Percentiles rank a stretch among this genome's conserved stretches.
These are phyloP conservation scores for Rhaphigaster nebulosa DNA, from an alignment of 2,888 invertebrate species.

Conservation along the genomic window DNA sequence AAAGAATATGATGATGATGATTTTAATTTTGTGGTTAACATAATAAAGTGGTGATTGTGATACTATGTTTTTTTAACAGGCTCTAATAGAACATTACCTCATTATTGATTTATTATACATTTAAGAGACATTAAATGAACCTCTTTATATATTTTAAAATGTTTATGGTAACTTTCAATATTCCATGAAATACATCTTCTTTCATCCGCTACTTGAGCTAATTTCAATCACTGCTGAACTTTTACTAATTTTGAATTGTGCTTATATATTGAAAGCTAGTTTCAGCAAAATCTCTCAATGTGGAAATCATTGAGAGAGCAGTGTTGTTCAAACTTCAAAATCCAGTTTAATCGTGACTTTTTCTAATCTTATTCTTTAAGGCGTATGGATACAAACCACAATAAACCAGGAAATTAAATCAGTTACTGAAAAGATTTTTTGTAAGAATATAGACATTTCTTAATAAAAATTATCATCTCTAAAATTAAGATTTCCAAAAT, in stretches of 20 bases:
- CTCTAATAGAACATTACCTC: too few relatives aligned
- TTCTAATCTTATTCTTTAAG: background rate
- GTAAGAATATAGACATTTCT: background rate
- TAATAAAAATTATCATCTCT: background rate
- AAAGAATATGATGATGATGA: too few relatives aligned
- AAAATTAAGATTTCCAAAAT: too few relatives aligned
- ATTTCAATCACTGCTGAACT: background rate
- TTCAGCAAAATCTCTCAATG: background rate
- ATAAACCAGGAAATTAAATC: background rate
- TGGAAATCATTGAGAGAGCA: too few relatives aligned
- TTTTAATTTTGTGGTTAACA: too few relatives aligned
- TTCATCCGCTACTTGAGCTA: background rate
- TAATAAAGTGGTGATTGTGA: too few relatives aligned
- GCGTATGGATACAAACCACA: background rate
- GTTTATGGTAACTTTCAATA: too few relatives aligned
- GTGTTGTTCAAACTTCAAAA: background rate
- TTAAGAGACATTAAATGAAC: too few relatives aligned
- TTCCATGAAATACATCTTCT: too few relatives aligned
- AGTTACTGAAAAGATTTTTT: background rate
- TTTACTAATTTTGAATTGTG: background rate
- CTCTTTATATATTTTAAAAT: too few relatives aligned
- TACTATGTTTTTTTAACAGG: too few relatives aligned
- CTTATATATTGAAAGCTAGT: background rate
- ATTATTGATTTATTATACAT: too few relatives aligned
- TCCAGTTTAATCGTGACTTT: background rate